A percentile compares a stretch with the other conserved stretches of the same genome.
Conservation (phyloP, 2,797 vertebrate species). For the Pitangus sulphuratus region DNA sequence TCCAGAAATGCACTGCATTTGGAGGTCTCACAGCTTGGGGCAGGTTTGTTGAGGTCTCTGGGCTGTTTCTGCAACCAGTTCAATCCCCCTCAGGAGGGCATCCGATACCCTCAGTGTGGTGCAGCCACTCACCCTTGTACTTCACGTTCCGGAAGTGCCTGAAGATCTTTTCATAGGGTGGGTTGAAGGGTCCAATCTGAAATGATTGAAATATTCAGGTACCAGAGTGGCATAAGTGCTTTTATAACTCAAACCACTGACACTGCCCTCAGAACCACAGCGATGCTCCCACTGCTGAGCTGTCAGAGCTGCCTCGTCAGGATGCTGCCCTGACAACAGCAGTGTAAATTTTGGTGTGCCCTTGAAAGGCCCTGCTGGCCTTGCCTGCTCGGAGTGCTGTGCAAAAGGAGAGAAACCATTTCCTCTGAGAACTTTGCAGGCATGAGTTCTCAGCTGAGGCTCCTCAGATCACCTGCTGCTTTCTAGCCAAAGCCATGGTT, state of each 20-base stretch:
- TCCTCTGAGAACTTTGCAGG: neutral
- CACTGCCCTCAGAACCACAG: neutral
- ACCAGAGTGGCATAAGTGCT: neutral
- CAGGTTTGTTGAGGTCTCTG: neutral
- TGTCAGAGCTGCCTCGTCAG: neutral
- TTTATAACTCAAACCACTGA: neutral
- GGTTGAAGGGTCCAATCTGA: constrained; percentile 89
- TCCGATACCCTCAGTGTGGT: neutral
- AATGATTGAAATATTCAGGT: constrained; percentile 1
- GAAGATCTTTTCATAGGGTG: constrained; percentile 88
- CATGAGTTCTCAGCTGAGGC: neutral
- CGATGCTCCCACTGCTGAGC: neutral
- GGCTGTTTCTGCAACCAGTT: neutral
- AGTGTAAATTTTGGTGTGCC: neutral
- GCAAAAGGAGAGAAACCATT: neutral
- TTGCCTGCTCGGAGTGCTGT: neutral
- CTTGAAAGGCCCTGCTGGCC: neutral
- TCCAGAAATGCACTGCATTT: neutral
- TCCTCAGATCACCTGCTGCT: neutral
- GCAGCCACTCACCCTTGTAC: constrained; percentile 83
- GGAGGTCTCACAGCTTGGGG: neutral
- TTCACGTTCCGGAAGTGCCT: constrained; percentile 84
- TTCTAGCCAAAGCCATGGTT: neutral
- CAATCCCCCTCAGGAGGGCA: neutral
- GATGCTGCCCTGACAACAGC: neutral